phyloP scores from a whole-genome alignment of 2,113 vertebrate species.

The Phylloscopus trochiloides region DNA sequence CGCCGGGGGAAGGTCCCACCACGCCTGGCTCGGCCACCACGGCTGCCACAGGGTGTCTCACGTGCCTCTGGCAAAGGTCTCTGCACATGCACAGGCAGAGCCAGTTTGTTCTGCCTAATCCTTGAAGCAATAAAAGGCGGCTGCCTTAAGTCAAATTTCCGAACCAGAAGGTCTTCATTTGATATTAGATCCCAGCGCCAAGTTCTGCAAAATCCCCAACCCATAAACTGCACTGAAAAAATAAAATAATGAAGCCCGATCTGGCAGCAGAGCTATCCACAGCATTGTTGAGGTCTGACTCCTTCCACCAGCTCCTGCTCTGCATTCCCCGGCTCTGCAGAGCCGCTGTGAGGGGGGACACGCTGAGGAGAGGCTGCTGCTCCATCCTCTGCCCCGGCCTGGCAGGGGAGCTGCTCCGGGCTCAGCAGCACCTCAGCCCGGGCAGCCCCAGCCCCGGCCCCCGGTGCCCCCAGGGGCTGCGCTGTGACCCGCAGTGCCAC shows the following conservation, averaged over 20 bases:
- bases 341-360: neutral
- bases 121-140: conserved; percentile 44
- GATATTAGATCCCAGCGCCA: conserved; percentile 24
- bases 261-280: conserved; percentile 30
- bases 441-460: neutral
- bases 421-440: neutral
- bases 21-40: rapidly evolving
- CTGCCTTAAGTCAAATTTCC: conserved; percentile 53
- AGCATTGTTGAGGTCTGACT: conserved; percentile 49
- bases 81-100: neutral
- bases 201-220: conserved; percentile 54
- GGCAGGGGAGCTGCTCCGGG: rapidly evolving
- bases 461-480: neutral
- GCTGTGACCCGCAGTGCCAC: neutral
- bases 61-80: neutral
- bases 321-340: neutral
- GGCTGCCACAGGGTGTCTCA: conserved; percentile 36
- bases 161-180: conserved; percentile 65
- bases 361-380: neutral
- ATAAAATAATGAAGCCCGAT: conserved; percentile 12
- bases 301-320: conserved; percentile 4
- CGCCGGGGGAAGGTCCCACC: neutral
- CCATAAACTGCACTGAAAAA: conserved; percentile 21
- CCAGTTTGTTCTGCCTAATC: conserved; percentile 54
- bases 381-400: neutral